Evolutionary conservation across 1,140 invertebrate genomes (phyloP), one percentile per base, ranked within the genome.

Genomic region (Drosophila quadrilineata): DNA sequence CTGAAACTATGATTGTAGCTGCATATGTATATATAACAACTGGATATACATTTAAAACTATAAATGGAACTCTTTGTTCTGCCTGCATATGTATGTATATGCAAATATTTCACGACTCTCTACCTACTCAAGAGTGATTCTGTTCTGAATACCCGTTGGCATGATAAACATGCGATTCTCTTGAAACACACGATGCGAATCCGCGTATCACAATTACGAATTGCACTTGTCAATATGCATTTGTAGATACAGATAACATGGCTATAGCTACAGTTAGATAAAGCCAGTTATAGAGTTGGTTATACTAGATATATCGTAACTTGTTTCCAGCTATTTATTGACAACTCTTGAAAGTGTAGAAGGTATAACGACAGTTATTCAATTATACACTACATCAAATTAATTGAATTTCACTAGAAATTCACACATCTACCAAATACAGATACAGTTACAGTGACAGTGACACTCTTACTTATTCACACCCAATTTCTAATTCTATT

Each of bases 341-440:
- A n/a, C n/a, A n/a, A 22, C 71, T 53, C 24, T 26, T 59, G 36
- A 45, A 45, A 60, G 46, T 29, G 54, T 46, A 33, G 26, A 58
- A 53, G 53, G 33, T 49, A 41, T 69, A 43, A 21, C 31, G 63
- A 36, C 40, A 58, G 60, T 79, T 63, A 84, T 82, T 84, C 79
- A 84, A 84, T 82, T 82, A 77, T 43, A 38, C 50, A 70, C 68
- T 58, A 59, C 52, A 80, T 65, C 69, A 53, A 35, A 68, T 77
- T 84, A 82, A 82, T 82, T 84, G 60, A 73, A 63, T 84, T 77
- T 72, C 28, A 46, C 38, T 9, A 49, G 46, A n/a, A 19, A 43
- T 4, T 36, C 54, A 8, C 1, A 53, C n/a, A n/a, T n/a, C n/a
- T n/a, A n/a, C n/a, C n/a, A n/a, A n/a, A n/a, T n/a, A n/a, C n/a